Conservation (phyloP, 2,797 vertebrate species). For the Pelobates cultripes region DNA sequence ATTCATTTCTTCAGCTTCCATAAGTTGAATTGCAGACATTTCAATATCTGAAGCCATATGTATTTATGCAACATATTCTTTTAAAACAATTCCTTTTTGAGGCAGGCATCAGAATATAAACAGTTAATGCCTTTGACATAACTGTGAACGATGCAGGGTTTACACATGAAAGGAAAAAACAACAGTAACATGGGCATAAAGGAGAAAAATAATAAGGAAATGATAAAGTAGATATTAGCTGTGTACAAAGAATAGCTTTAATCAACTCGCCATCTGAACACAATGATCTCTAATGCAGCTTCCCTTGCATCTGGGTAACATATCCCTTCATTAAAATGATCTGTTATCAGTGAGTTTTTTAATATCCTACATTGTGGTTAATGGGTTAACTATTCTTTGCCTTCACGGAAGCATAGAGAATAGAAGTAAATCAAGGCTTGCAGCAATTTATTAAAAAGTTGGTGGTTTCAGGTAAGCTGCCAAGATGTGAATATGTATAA, state of each 20-base stretch:
- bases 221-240: background rate
- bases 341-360: too few species aligned
- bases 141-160: too few species aligned
- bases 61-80: too few species aligned
- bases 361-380: background rate
- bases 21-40: too few species aligned
- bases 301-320: background rate
- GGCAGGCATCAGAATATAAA: too few species aligned
- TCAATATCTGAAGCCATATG: too few species aligned
- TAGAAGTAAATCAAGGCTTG: background rate
- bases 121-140: too few species aligned
- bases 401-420: conserved; percentile 3
- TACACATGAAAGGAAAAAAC: too few species aligned
- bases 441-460: conserved; percentile 12
- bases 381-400: background rate
- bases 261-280: background rate
- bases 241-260: background rate
- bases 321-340: background rate
- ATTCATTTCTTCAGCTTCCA: too few species aligned
- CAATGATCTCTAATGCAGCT: background rate
- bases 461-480: conserved; percentile 22
- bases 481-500: conserved; percentile 21
- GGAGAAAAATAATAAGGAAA: background rate
- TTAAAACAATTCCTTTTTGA: too few species aligned
- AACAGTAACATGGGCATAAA: too few species aligned